phyloP scores from a whole-genome alignment of 92 coral and sea anemone genomes.

The Phenganax marumi region DNA sequence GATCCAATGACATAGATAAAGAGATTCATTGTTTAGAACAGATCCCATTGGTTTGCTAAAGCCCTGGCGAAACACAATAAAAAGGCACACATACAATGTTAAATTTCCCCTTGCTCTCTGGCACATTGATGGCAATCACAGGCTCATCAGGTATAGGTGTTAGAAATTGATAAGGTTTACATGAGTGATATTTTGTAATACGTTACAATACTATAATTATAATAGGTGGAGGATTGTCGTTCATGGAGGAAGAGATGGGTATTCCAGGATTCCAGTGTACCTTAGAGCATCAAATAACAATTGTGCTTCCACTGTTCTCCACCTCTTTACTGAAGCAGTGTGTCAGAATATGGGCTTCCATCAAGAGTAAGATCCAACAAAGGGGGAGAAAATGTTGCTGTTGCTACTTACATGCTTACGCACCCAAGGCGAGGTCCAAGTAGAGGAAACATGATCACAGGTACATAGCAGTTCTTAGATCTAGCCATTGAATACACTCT shows the following conservation, averaged over 20 bases:
- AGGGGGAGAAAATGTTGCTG: conserved; percentile 61
- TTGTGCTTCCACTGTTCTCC: conserved; percentile 41
- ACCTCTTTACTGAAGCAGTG: conserved; percentile 37
- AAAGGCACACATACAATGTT: conserved; percentile 55
- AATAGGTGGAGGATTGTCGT: conserved; percentile 51
- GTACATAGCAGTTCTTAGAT: conserved; percentile 4
- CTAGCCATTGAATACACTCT: background rate
- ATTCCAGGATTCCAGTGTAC: conserved; percentile 54
- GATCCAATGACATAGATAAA: conserved; percentile 53
- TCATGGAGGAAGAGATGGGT: conserved; percentile 54
- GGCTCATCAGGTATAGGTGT: background rate
- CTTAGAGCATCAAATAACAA: conserved; percentile 49
- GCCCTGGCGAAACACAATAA: conserved; percentile 43
- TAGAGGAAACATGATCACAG: conserved; percentile 39
- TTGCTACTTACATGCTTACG: conserved; percentile 50
- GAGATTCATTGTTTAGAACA: conserved; percentile 55
- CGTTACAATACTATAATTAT: background rate
- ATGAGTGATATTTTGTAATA: background rate
- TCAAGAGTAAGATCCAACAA: conserved; percentile 52
- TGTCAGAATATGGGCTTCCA: conserved; percentile 54
- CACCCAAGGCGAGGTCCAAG: conserved; percentile 45
- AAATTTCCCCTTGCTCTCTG: conserved; percentile 57
- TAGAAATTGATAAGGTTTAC: background rate
- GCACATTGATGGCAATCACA: conserved; percentile 66
- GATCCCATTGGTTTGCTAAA: conserved; percentile 59